A percentile compares a stretch with the other conserved stretches of the same genome.
These are phyloP conservation scores for Drosophila gaucha DNA, from an alignment of 2,888 invertebrate species.

Conservation along the genomic window DNA sequence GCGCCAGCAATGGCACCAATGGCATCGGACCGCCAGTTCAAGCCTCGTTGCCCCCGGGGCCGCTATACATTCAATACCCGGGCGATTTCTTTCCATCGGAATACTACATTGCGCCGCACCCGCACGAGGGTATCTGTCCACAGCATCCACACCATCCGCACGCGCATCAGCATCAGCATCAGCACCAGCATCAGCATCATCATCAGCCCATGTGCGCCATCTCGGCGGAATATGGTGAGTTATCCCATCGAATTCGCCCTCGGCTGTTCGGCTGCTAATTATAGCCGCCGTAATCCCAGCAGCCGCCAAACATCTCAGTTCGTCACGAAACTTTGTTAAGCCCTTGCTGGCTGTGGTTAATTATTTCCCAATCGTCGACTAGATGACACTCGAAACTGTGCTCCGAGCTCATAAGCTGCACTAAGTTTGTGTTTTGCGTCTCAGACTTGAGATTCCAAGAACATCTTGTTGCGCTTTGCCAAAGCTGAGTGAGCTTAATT, in stretches of 20 bases:
- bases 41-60: slow-evolving; percentile 74
- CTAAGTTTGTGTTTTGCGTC: not conserved
- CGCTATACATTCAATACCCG: slow-evolving; percentile 84
- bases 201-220: slow-evolving; percentile 90
- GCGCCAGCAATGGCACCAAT: slow-evolving; percentile 69
- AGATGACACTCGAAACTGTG: slow-evolving; percentile 16
- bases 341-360: slow-evolving; percentile 25
- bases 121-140: slow-evolving; percentile 86
- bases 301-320: slow-evolving; percentile 47
- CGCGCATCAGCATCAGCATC: slow-evolving; percentile 85
- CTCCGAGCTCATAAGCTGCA: slow-evolving; percentile 12
- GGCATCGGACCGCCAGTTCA: slow-evolving; percentile 69
- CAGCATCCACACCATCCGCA: slow-evolving; percentile 85
- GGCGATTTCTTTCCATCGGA: slow-evolving; percentile 84
- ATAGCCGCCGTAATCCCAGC: slow-evolving; percentile 26
- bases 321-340: slow-evolving; percentile 61
- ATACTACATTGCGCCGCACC: slow-evolving; percentile 84
- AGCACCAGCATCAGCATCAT: slow-evolving; percentile 76
- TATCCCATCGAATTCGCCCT: not conserved
- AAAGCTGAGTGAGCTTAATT: too few species aligned
- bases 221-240: slow-evolving; percentile 91
- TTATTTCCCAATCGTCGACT: slow-evolving; percentile 10
- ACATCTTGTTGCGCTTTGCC: too few species aligned
- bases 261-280: slow-evolving; percentile 38
- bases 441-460: too few species aligned